Evolutionary conservation across 2,888 invertebrate species (phyloP).

Genomic region (Drosophila longiperda): DNA sequence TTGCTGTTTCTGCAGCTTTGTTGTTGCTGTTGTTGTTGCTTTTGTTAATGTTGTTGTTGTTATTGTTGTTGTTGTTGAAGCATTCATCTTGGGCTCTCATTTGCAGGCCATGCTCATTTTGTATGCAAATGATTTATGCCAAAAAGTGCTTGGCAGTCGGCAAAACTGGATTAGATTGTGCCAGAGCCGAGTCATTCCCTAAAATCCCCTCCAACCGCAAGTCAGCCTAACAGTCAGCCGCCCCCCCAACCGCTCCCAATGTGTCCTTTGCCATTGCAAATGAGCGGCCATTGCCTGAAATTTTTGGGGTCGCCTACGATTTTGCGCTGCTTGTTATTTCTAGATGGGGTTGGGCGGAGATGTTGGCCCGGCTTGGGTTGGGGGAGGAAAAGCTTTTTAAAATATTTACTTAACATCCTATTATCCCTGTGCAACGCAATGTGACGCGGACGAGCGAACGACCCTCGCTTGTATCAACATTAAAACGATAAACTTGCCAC

Average conservation of each 20-base stretch:
- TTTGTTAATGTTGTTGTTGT: constrained; percentile 36
- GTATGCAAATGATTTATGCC: constrained; percentile 84
- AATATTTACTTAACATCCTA: constrained; percentile 82
- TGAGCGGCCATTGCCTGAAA: constrained; percentile 67
- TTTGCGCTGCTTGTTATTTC: constrained; percentile 14
- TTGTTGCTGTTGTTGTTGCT: constrained; percentile 32
- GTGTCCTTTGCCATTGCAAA: constrained; percentile 41
- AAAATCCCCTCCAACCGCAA: constrained; percentile 25
- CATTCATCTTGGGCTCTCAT: constrained; percentile 76
- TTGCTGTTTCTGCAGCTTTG: constrained; percentile 29
- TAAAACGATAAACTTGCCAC: constrained; percentile 79
- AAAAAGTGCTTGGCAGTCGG: constrained; percentile 72
- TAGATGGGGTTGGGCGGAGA: neutral
- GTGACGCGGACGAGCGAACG: constrained; percentile 60
- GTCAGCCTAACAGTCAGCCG: neutral
- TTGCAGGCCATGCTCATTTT: constrained; percentile 79
- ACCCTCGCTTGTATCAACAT: constrained; percentile 79
- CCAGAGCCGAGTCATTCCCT: constrained; percentile 68
- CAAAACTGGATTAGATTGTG: constrained; percentile 78
- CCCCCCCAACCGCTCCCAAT: neutral
- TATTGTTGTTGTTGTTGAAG: constrained; percentile 52
- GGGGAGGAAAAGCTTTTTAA: constrained; percentile 61
- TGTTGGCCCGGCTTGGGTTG: neutral
- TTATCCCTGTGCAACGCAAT: constrained; percentile 68
- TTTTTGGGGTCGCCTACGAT: constrained; percentile 65